Base-by-base conservation (phyloP, 2,888 invertebrate species). In the Rhingia rostrata region DNA sequence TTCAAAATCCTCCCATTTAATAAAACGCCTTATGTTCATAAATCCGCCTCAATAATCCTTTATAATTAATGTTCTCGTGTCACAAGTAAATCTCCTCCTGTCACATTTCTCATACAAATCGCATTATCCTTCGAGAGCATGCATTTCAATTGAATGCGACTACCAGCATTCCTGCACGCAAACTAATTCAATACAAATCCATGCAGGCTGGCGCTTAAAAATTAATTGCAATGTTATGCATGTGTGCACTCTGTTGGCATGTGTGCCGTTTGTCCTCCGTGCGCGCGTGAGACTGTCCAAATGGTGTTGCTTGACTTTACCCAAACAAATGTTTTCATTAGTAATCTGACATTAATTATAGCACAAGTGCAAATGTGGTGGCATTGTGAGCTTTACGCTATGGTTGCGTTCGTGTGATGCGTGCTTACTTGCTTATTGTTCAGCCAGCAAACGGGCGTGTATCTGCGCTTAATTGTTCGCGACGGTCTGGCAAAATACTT, bases 261-360 rank as follows among this genome's bases (percentile, higher is more conserved):
- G 30, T 10, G 6, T 54, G 41, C 12, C 6, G 10, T 51, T 37
- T 22, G 35, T 35, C 49, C 22, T 32, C 22, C 49, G 66, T 41
- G 66, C 49, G 7, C 10, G 9, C 49, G 66, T 41, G 66, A 54
- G 72, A 54, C 12, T 73, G 53, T 37, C 43, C 63, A 47, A 45
- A 73, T 30, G 22, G 58, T 49, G 49, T 66, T 45, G 43, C 37
- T 64, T 51, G 58, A 64, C 53, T 64, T 53, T 9, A 56, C 37
- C n/a, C 66, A 45, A 72, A 79, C 79, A 80, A 67, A 80, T 73
- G 79, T 73, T 73, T 61, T 49, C 45, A 53, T 77, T 69, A 69
- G 54, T 32, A 33, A 41, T 61, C 69, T 77, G 54, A 61, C 60
- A 69, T 77, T 37, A 64, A 58, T 74, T 56, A 64, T 37, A 61